Evolutionary conservation across 2,888 invertebrate species (phyloP).

Genomic region (Catocala nupta): DNA sequence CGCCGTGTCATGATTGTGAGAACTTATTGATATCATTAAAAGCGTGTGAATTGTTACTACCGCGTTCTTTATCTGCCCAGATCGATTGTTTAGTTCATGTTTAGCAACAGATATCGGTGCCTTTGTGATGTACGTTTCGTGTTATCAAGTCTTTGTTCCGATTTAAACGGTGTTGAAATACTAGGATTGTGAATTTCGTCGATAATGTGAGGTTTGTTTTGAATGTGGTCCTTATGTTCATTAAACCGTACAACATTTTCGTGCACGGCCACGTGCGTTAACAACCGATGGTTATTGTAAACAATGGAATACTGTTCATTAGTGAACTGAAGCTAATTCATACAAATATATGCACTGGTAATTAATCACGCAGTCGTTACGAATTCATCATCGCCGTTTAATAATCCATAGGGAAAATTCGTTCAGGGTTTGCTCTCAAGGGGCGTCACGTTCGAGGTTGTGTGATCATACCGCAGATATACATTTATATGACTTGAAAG

Average conservation of each 20-base stretch:
- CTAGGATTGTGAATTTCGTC: too few relatives aligned
- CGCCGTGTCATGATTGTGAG: slow-evolving; percentile 30
- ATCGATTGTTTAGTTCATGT: slow-evolving; percentile 33
- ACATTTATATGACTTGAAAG: too few relatives aligned
- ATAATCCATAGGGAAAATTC: slow-evolving; percentile 55
- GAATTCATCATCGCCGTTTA: slow-evolving; percentile 33
- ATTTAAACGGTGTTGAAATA: background rate
- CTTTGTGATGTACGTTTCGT: too few relatives aligned
- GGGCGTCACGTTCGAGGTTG: slow-evolving; percentile 74
- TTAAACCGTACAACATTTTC: slow-evolving; percentile 19
- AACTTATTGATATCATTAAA: slow-evolving; percentile 47
- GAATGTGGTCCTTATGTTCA: background rate
- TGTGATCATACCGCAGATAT: slow-evolving; percentile 31
- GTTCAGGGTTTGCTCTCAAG: slow-evolving; percentile 67
- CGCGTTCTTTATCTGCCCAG: slow-evolving; percentile 28
- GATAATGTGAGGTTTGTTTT: background rate
- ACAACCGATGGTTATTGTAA: slow-evolving; percentile 15
- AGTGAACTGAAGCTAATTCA: slow-evolving; percentile 28
- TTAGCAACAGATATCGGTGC: slow-evolving; percentile 16
- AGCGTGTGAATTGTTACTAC: slow-evolving; percentile 43
- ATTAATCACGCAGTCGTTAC: slow-evolving; percentile 20
- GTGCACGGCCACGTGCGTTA: slow-evolving; percentile 32
- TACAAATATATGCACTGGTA: slow-evolving; percentile 15
- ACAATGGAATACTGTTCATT: slow-evolving; percentile 38
- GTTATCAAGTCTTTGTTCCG: slow-evolving; percentile 15